A percentile compares a stretch with the other conserved stretches of the same genome.
Conservation (phyloP, 2,797 vertebrate genomes). For the Pogonophryne albipinna region DNA sequence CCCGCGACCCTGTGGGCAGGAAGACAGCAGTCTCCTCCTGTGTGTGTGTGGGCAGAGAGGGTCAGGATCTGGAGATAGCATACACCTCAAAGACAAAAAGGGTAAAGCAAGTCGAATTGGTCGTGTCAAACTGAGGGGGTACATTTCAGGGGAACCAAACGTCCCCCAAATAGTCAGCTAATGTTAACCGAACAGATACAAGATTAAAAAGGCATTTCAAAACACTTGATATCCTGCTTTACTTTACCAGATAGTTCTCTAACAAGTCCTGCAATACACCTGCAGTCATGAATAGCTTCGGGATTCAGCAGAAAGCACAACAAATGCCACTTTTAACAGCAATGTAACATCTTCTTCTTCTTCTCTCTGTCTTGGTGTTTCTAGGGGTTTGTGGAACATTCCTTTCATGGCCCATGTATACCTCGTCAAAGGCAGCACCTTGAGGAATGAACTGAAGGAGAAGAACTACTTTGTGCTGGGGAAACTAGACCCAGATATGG, state of each 20-base stretch:
- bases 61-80: conserved; percentile 5
- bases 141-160: background rate
- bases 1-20: conserved; percentile 2
- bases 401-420: conserved; percentile 97
- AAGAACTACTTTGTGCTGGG: conserved; percentile 95
- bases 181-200: too few relatives aligned
- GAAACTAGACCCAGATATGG: conserved; percentile 97
- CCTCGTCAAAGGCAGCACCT: conserved; percentile 90
- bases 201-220: background rate
- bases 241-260: background rate
- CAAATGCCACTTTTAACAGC: conserved; percentile 5
- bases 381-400: conserved; percentile 97
- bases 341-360: conserved; percentile 11
- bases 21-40: background rate
- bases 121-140: background rate
- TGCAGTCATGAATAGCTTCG: conserved; percentile 6
- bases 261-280: conserved; percentile 6
- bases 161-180: background rate
- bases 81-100: background rate
- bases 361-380: conserved; percentile 62
- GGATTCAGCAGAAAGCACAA: background rate
- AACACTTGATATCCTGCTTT: background rate
- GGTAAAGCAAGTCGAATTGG: background rate
- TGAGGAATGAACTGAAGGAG: conserved; percentile 93
- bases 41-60: background rate